Evolutionary conservation across 1,140 invertebrate genomes (phyloP), one percentile per base, ranked within the genome.

Genomic region (Parasteatoda tepidariorum): DNA sequence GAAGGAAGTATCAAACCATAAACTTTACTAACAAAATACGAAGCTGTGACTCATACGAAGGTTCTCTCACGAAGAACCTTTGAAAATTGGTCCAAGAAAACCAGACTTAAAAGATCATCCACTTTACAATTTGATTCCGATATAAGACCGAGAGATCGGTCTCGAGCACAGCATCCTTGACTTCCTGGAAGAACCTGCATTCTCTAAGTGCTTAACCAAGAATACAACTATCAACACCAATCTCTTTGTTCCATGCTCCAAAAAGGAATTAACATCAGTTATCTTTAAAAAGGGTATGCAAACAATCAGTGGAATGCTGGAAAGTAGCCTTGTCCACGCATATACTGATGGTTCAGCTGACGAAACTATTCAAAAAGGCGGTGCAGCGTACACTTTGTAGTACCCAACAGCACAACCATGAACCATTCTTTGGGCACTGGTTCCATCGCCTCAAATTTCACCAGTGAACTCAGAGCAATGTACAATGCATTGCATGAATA

Each of bases 301-400:
- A 15, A 71, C 68, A 15, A 55, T 55, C 4, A 54, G 30, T 28
- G 41, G 22, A 71, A 71, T 48, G 41, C 55, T 0, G 15, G 2
- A 55, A 54, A 28, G 26, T 30, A 64, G 55, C 68, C 13, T 71
- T 6, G 24, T 55, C 28, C 26, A 57, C n/a, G 41, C 68, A 30
- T 55, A 55, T 18, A 24, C 7, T 30, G 24, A 71, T 55, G 41
- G 48, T 9, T 71, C 18, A 54, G 41, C 2, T 5, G 22, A 71
- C 22, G 13, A 55, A 24, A 55, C 68, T 24, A 28, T 34, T 38
- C 66, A 68, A 41, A 68, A 68, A n/a, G 34, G 34, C 7, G 66
- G 66, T 15, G 66, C 66, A 33, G 66, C 31, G 30, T 68, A 34
- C 31, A 41, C 34, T 68, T 68, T 68, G 66, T 68, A n/a, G n/a